A percentile compares a stretch with the other conserved stretches of the same genome.
phyloP scores from a whole-genome alignment of 1,140 invertebrate species.

The Belonocnema kinseyi region DNA sequence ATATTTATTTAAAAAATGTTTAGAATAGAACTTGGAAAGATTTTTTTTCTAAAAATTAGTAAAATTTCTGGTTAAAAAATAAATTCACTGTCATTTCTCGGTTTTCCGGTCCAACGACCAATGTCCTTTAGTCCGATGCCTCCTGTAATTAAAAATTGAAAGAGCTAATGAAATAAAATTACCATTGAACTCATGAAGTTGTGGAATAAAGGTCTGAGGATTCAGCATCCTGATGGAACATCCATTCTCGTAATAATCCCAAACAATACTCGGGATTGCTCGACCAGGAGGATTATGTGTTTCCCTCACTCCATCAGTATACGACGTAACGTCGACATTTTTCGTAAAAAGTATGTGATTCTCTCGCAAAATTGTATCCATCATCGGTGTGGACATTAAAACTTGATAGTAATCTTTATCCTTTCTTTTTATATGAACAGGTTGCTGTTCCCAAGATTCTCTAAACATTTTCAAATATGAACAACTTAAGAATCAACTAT shows the following conservation, averaged over 20 bases:
- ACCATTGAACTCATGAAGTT: conserved; percentile 79
- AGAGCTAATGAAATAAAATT: conserved; percentile 39
- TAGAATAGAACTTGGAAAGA: no score
- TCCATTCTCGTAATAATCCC: conserved; percentile 93
- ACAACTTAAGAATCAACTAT: no score
- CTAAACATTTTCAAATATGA: conserved; percentile 48
- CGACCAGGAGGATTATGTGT: conserved; percentile 91
- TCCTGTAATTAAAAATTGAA: no score
- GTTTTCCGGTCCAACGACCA: no score
- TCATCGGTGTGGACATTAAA: conserved; percentile 84
- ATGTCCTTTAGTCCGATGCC: no score
- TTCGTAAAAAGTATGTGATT: conserved; percentile 87
- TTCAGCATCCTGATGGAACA: conserved; percentile 95
- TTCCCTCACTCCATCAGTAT: conserved; percentile 85
- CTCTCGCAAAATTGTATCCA: conserved; percentile 87
- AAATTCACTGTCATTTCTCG: no score
- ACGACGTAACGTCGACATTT: conserved; percentile 94
- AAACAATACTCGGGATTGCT: conserved; percentile 86
- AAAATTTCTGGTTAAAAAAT: no score
- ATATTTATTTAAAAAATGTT: no score
- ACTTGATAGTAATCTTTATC: conserved; percentile 82
- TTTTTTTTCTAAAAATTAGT: no score
- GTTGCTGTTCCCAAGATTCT: conserved; percentile 87
- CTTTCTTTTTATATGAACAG: conserved; percentile 84
- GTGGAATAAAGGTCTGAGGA: conserved; percentile 90